Conservation (phyloP, 2,113 vertebrate species). For the Salminus brasiliensis region DNA sequence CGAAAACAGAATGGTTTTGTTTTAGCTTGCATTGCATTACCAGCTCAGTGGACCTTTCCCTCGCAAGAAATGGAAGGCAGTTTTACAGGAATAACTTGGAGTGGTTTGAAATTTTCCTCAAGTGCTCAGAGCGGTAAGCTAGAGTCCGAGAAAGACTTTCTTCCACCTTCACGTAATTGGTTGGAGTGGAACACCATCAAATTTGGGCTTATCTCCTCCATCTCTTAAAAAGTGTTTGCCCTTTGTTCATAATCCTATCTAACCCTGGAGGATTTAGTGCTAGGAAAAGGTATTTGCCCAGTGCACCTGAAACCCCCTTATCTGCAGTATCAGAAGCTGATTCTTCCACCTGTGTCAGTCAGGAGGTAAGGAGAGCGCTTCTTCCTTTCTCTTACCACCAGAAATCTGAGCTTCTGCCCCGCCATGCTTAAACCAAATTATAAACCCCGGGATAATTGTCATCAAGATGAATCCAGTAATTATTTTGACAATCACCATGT, state of each 20-base stretch:
- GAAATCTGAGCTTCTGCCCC: conserved; percentile 2
- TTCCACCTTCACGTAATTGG: conserved; percentile 52
- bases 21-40: conserved; percentile 28
- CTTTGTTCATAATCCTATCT: conserved; percentile 56
- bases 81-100: not conserved
- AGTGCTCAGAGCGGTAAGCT: not conserved
- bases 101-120: conserved; percentile 24
- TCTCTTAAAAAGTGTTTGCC: conserved; percentile 46
- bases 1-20: conserved; percentile 36
- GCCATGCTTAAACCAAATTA: conserved; percentile 21
- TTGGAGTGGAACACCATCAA: conserved; percentile 43
- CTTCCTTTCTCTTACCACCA: not conserved
- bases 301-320: conserved; percentile 44
- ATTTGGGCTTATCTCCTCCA: conserved; percentile 35
- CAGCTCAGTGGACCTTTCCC: conserved; percentile 24
- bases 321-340: conserved; percentile 55
- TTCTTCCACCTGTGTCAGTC: conserved; percentile 49
- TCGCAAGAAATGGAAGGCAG: conserved; percentile 26
- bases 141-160: not conserved
- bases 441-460: conserved; percentile 32
- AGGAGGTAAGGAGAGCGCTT: not conserved
- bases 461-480: conserved; percentile 18
- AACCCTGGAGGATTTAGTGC: conserved; percentile 59
- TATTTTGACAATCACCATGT: conserved; percentile 37
- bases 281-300: conserved; percentile 51